A percentile compares a stretch with the other conserved stretches of the same genome.
Conservation (phyloP, 2,113 vertebrate genomes). For the Phyllopteryx taeniolatus region DNA sequence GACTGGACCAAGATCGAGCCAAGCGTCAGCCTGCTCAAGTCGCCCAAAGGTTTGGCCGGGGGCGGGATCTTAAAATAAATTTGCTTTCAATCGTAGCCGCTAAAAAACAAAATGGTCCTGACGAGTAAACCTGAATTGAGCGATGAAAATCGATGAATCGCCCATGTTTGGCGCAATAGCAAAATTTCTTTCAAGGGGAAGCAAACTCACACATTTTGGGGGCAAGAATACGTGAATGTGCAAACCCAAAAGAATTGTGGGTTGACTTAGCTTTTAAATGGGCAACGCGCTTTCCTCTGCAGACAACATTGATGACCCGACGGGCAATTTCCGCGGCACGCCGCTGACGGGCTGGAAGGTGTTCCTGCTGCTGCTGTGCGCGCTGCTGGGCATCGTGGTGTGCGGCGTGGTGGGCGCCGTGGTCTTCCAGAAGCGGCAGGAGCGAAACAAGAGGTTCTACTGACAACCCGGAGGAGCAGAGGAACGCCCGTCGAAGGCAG, state of each 20-base stretch:
- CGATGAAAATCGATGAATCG: too few species aligned
- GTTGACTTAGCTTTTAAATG: not conserved
- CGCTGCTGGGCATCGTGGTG: conserved; percentile 92
- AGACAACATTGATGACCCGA: conserved; percentile 97
- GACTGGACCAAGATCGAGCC: conserved; percentile 99
- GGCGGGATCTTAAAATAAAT: too few species aligned
- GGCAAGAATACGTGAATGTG: too few species aligned
- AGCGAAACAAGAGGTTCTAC: conserved; percentile 97
- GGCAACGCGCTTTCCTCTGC: not conserved
- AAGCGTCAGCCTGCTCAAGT: conserved; percentile 92
- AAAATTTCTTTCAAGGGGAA: too few species aligned
- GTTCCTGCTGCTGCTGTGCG: conserved; percentile 91
- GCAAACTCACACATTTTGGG: too few species aligned
- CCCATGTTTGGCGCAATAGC: too few species aligned
- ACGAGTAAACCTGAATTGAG: too few species aligned
- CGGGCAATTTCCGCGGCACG: conserved; percentile 90
- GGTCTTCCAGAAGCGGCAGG: conserved; percentile 98
- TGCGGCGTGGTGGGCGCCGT: conserved; percentile 94
- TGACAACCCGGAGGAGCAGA: conserved; percentile 43
- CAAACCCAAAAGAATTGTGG: too few species aligned
- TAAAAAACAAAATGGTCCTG: too few species aligned
- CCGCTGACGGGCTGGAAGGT: conserved; percentile 96
- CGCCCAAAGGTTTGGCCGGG: conserved; percentile 85
- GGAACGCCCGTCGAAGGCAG: too few species aligned
- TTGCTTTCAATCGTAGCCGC: too few species aligned